A percentile compares a stretch with the other conserved stretches of the same genome.
Conservation (phyloP, 2,113 vertebrate species). For the Guaruba guarouba region DNA sequence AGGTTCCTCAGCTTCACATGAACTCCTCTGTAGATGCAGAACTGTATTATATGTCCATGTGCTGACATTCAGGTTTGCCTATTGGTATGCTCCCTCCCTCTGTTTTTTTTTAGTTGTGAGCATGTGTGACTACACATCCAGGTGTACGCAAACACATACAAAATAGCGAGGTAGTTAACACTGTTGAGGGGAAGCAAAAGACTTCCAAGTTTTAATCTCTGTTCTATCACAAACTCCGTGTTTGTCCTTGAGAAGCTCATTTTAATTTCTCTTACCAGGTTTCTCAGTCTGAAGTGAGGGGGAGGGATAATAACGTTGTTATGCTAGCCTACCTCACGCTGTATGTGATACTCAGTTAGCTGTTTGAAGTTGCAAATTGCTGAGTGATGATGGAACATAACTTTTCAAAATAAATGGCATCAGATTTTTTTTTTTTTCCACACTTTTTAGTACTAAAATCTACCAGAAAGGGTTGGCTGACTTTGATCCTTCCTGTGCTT, state of each 20-base stretch:
- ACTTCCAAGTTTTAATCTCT: neutral
- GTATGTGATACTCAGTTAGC: neutral
- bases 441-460: neutral
- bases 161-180: neutral
- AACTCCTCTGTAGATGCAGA: neutral
- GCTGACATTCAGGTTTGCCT: neutral
- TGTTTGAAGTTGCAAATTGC: conserved; percentile 13
- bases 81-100: neutral
- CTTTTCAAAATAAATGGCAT: neutral
- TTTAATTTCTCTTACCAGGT: neutral
- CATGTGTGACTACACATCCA: neutral
- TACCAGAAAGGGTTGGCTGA: neutral
- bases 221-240: neutral
- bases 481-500: conserved; percentile 11
- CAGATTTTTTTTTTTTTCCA: neutral
- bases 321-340: neutral
- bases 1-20: neutral
- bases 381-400: neutral
- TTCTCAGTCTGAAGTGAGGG: neutral
- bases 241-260: neutral
- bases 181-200: neutral
- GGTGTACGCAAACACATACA: neutral
- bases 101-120: neutral
- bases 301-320: neutral
- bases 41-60: neutral